Evolutionary conservation across 2,113 vertebrate species (phyloP).

Genomic region (Otocyon megalotis): DNA sequence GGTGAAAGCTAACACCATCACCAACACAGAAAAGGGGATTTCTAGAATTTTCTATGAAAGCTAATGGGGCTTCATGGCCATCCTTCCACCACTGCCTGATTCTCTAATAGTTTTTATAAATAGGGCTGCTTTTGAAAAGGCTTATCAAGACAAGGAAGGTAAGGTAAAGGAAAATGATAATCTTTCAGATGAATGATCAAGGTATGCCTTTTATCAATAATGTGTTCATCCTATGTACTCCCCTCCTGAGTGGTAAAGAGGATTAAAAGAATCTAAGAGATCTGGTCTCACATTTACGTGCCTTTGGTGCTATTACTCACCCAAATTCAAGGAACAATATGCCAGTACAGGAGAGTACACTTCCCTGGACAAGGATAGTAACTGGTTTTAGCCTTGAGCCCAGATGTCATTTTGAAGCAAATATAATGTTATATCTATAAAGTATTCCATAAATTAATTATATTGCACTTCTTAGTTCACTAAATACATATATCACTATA

Average conservation of each 20-base stretch:
- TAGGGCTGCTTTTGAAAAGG: not conserved
- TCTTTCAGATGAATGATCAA: not conserved
- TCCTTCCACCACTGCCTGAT: not conserved
- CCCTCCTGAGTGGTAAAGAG: not conserved
- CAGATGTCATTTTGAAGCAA: conserved; percentile 16
- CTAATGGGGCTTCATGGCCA: not conserved
- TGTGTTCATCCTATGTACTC: not conserved
- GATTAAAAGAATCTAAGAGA: conserved; percentile 19
- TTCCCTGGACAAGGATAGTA: not conserved
- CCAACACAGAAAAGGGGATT: not conserved
- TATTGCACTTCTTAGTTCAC: not conserved
- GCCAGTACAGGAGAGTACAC: not conserved
- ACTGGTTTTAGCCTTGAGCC: not conserved
- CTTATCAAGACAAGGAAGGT: not conserved
- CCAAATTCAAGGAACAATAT: not conserved
- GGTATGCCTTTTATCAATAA: not conserved
- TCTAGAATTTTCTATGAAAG: not conserved
- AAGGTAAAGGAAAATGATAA: not conserved
- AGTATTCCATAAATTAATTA: not conserved
- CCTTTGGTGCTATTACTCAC: not conserved
- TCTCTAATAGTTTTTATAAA: not conserved
- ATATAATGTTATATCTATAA: not conserved
- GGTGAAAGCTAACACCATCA: not conserved
- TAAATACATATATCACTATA: not conserved
- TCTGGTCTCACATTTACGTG: not conserved